phyloP scores from a whole-genome alignment of 2,113 vertebrate species.

The Petroica traversi region DNA sequence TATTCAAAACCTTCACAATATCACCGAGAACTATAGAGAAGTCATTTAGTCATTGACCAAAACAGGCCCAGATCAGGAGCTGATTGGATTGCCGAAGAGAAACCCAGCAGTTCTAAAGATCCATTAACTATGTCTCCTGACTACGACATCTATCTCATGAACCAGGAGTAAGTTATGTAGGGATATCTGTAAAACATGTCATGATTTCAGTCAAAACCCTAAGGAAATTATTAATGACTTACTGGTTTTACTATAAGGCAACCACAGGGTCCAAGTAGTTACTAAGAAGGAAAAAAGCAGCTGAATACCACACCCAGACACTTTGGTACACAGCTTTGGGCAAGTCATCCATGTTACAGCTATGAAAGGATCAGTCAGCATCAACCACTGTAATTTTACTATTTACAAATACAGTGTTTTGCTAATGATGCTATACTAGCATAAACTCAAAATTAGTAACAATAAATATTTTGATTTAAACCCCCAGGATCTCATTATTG shows the following conservation, averaged over 20 bases:
- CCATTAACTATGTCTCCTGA: neutral
- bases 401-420: neutral
- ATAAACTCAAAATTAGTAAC: neutral
- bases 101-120: neutral
- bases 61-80: neutral
- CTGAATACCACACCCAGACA: neutral
- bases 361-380: neutral
- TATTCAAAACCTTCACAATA: neutral
- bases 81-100: neutral
- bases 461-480: constrained; percentile 52
- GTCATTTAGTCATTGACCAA: neutral
- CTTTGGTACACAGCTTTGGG: neutral
- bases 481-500: constrained; percentile 9
- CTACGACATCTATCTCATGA: neutral
- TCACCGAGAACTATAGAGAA: neutral
- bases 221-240: neutral
- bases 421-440: neutral
- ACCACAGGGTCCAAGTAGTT: neutral
- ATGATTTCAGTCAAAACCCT: neutral
- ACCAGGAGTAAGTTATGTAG: neutral
- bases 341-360: fast-evolving
- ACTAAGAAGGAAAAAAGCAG: neutral
- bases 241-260: neutral
- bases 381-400: neutral
- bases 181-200: neutral